Evolutionary conservation across 2,113 vertebrate genomes (phyloP).

Genomic region (Podiceps cristatus): DNA sequence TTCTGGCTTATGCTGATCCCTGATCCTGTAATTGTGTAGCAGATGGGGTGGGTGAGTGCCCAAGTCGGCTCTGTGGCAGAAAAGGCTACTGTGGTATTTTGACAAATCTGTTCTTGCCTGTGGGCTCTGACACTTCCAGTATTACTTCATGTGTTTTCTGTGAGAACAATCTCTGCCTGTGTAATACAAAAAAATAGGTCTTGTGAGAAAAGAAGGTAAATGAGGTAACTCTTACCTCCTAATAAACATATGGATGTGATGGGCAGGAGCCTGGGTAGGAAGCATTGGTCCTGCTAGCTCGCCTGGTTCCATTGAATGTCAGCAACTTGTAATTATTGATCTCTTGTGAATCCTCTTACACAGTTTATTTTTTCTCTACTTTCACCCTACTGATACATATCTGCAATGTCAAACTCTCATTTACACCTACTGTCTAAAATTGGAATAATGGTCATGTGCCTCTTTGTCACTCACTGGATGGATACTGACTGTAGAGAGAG

Average conservation of each 20-base stretch:
- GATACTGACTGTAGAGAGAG: background rate
- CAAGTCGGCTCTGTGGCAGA: conserved; percentile 4
- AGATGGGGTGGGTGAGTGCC: background rate
- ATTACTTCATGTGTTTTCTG: background rate
- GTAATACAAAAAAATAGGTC: background rate
- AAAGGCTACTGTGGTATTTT: background rate
- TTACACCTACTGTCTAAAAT: background rate
- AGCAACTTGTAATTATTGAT: background rate
- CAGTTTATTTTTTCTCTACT: background rate
- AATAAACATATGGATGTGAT: background rate
- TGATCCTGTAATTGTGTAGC: background rate
- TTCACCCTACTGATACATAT: background rate
- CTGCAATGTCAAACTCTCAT: background rate
- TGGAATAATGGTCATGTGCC: background rate
- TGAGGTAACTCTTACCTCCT: background rate
- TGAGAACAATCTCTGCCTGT: background rate
- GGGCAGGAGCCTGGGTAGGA: background rate
- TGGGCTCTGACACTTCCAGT: background rate
- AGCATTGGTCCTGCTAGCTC: background rate
- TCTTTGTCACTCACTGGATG: background rate
- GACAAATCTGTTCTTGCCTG: background rate
- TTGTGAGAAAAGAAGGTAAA: background rate
- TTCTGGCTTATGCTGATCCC: background rate
- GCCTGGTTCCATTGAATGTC: background rate
- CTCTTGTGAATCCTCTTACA: background rate